phyloP scores from a whole-genome alignment of 1,140 invertebrate genomes.

The Laupala kohalensis region DNA sequence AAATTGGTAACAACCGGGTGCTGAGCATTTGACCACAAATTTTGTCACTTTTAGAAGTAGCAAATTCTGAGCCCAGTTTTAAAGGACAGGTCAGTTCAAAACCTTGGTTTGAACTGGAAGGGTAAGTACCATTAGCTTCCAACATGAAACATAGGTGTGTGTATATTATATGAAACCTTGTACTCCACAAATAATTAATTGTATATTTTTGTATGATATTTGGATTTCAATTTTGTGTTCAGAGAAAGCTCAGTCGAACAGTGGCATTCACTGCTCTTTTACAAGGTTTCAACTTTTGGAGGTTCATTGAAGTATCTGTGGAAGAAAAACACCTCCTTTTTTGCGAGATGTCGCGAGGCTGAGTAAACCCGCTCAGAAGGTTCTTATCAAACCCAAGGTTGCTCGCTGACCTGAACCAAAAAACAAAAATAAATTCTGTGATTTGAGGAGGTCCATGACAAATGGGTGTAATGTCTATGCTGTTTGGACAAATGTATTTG shows the following conservation, averaged over 20 bases:
- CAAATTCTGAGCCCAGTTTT: slow-evolving; percentile 7
- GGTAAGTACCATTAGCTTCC: not conserved
- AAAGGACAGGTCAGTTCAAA: slow-evolving; percentile 10
- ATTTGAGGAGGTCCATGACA: slow-evolving; percentile 13
- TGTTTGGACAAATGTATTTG: slow-evolving; percentile 1
- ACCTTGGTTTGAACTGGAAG: slow-evolving; percentile 5
- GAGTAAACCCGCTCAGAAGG: not conserved
- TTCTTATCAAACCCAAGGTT: slow-evolving; percentile 10
- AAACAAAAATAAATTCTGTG: slow-evolving; percentile 12
- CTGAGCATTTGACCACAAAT: not conserved
- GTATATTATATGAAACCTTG: not conserved
- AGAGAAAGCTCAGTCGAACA: not conserved
- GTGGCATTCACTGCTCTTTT: not conserved
- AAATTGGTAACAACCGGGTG: not conserved
- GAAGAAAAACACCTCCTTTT: not conserved
- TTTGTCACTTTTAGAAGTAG: not conserved
- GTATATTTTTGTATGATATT: not conserved
- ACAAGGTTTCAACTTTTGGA: not conserved
- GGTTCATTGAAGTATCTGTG: not conserved
- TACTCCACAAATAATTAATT: not conserved
- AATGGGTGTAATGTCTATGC: slow-evolving; percentile 1
- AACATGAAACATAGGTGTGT: not conserved
- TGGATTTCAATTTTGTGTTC: not conserved
- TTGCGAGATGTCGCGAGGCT: not conserved
- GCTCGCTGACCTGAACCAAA: slow-evolving; percentile 12